A percentile compares a stretch with the other conserved stretches of the same genome.
Evolutionary conservation across 2,797 vertebrate species (phyloP).

Genomic region (Cuniculus paca): DNA sequence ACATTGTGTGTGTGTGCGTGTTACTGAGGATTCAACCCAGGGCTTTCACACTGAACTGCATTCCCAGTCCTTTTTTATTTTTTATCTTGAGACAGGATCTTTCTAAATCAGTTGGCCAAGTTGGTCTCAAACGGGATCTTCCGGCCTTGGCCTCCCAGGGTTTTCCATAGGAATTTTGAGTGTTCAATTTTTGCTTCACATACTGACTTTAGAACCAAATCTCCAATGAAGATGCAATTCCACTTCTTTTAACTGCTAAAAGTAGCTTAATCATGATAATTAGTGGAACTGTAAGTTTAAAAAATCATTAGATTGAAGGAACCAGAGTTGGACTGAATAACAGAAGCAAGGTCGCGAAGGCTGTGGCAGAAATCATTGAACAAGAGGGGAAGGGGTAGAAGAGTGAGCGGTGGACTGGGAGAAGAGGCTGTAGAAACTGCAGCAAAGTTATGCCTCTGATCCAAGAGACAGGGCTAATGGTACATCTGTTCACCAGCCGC

Average conservation of each 20-base stretch:
- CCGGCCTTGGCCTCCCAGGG: not conserved
- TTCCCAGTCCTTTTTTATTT: not conserved
- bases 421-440: not conserved
- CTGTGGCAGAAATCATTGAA: not conserved
- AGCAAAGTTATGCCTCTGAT: not conserved
- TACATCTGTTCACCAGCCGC: fast-evolving
- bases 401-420: not conserved
- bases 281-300: not conserved
- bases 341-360: no score
- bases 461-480: not conserved
- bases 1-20: not conserved
- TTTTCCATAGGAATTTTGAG: not conserved
- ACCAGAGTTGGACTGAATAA: not conserved
- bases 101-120: not conserved
- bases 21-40: not conserved
- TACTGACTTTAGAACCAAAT: not conserved
- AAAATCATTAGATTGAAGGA: not conserved
- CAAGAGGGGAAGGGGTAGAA: not conserved
- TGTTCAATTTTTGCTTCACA: not conserved
- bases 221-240: not conserved
- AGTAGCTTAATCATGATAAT: not conserved
- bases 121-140: not conserved
- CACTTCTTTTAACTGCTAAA: not conserved
- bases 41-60: not conserved
- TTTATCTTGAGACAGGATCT: not conserved